phyloP scores from a whole-genome alignment of 2,888 invertebrate species.

The Empis stercorea region DNA sequence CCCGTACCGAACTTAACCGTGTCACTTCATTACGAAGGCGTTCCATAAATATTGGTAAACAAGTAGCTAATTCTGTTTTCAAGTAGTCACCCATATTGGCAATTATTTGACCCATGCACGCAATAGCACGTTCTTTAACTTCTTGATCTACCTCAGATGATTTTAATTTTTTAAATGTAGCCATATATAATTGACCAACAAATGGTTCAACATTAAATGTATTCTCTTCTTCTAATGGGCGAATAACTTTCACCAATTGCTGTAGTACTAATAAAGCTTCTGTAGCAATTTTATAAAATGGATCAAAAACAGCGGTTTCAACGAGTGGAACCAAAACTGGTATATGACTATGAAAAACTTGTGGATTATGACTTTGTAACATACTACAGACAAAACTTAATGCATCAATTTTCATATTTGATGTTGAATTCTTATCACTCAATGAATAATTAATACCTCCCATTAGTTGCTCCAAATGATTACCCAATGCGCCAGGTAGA shows the following conservation, averaged over 20 bases:
- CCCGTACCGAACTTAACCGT: constrained; percentile 88
- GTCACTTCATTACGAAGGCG: constrained; percentile 95
- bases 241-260: constrained; percentile 85
- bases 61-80: constrained; percentile 62
- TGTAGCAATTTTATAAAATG: constrained; percentile 97
- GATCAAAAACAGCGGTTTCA: constrained; percentile 80
- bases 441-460: constrained; percentile 83
- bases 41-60: constrained; percentile 90
- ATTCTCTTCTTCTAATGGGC: constrained; percentile 45
- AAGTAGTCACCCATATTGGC: constrained; percentile 83
- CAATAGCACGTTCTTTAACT: constrained; percentile 95
- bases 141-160: constrained; percentile 98
- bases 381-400: constrained; percentile 62
- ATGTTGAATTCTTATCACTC: constrained; percentile 84
- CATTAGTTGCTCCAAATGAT: constrained; percentile 71
- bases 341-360: constrained; percentile 69
- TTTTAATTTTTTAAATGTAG: constrained; percentile 71
- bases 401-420: constrained; percentile 97
- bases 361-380: constrained; percentile 32
- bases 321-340: constrained; percentile 69
- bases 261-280: constrained; percentile 89
- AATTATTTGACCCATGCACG: constrained; percentile 91
- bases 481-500: constrained; percentile 75
- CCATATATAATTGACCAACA: constrained; percentile 67
- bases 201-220: constrained; percentile 66